Conservation (phyloP, 2,888 invertebrate species). For the Marasmarcha lunaedactyla region DNA sequence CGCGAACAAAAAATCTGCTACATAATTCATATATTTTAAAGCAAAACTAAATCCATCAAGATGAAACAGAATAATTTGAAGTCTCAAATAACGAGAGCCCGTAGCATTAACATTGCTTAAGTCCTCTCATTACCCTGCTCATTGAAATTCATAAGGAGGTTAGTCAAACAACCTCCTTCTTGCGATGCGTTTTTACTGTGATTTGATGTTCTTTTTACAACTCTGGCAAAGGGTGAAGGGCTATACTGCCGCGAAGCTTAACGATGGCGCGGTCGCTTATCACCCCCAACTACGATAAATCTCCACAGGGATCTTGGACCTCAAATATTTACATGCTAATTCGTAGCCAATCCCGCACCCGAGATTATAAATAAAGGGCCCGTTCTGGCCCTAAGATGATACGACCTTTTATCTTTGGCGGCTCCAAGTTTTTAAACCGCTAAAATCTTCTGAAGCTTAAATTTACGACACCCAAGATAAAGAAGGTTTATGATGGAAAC, state of each 20-base stretch:
- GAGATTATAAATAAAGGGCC: conserved; percentile 67
- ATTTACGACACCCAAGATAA: conserved; percentile 51
- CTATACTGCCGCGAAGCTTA: conserved; percentile 40
- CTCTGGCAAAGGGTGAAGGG: conserved; percentile 63
- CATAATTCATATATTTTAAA: too few species aligned
- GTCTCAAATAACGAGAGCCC: neutral
- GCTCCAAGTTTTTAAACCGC: conserved; percentile 55
- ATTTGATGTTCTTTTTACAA: conserved; percentile 69
- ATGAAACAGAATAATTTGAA: too few species aligned
- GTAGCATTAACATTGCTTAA: too few species aligned
- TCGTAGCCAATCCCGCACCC: conserved; percentile 63
- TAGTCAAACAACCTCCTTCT: conserved; percentile 52
- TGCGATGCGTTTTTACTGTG: conserved; percentile 65
- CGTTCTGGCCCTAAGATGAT: conserved; percentile 38
- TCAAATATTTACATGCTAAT: conserved; percentile 71
- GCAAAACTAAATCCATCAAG: too few species aligned
- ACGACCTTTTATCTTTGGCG: conserved; percentile 59
- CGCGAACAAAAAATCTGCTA: too few species aligned
- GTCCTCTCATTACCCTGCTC: conserved; percentile 44
- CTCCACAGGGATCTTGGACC: conserved; percentile 59
- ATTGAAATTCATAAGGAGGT: conserved; percentile 66
- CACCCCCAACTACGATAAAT: conserved; percentile 61
- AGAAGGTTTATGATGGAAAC: conserved; percentile 36
- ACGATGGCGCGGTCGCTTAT: conserved; percentile 62
- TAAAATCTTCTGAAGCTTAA: conserved; percentile 39